Conservation (phyloP, 2,888 invertebrate genomes). For the Lithosia quadra region DNA sequence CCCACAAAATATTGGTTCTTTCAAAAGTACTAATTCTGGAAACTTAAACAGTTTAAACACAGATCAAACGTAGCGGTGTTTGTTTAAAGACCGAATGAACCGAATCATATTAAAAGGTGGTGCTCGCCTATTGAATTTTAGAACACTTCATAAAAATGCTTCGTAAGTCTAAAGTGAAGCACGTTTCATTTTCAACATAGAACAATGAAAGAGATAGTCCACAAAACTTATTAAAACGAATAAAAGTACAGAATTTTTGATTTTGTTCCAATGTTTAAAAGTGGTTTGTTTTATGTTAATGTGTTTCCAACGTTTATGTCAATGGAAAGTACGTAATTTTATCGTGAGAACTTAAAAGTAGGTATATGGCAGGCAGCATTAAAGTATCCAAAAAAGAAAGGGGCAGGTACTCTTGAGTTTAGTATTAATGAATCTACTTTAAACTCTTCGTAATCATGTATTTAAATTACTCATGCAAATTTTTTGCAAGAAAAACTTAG, state of each 20-base stretch:
- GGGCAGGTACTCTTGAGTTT: background rate
- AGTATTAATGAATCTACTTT: background rate
- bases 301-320: background rate
- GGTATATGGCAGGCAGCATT: background rate
- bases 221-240: background rate
- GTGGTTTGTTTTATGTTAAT: background rate
- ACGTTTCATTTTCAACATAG: background rate
- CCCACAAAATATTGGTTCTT: background rate
- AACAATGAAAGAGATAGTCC: background rate
- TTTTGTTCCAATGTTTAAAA: background rate
- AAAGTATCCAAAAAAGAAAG: background rate
- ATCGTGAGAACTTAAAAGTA: background rate
- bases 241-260: background rate
- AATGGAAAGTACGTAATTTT: background rate
- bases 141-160: constrained; percentile 30
- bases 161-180: background rate
- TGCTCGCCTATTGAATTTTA: constrained; percentile 37
- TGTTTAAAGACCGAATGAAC: constrained; percentile 39
- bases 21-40: constrained; percentile 32
- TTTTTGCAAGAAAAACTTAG: background rate
- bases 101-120: constrained; percentile 39
- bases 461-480: background rate
- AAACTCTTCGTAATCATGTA: too few relatives aligned
- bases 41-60: constrained; percentile 42
- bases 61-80: constrained; percentile 43